Evolutionary conservation across 2,797 vertebrate species (phyloP).

Genomic region (Octomys mimax): DNA sequence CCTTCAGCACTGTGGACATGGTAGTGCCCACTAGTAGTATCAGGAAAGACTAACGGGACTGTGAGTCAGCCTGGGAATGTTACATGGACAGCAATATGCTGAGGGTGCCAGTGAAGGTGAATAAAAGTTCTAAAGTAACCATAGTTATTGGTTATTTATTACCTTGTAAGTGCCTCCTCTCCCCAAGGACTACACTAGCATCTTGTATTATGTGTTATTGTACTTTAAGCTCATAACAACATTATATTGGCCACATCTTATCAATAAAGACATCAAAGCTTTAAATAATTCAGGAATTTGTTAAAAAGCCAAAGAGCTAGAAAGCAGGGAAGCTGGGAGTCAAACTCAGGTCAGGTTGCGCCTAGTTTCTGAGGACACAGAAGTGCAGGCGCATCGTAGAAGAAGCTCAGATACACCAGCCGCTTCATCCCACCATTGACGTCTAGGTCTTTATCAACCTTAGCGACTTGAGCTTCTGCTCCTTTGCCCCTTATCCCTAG

Average conservation of each 20-base stretch:
- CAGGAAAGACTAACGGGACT: not conserved
- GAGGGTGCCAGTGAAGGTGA: not conserved
- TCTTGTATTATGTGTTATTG: constrained; percentile 2
- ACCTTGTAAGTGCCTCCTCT: constrained; percentile 23
- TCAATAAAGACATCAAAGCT: not conserved
- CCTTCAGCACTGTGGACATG: no score
- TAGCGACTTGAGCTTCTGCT: not conserved
- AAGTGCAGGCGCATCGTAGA: not conserved
- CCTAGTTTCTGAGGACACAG: not conserved
- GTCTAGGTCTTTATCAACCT: not conserved
- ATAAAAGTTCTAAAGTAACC: not conserved
- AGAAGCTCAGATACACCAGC: not conserved
- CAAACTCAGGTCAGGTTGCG: not conserved
- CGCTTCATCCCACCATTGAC: not conserved
- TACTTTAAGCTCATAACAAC: not conserved
- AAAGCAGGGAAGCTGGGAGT: not conserved
- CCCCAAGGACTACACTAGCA: not conserved
- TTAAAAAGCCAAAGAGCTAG: not conserved
- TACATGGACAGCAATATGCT: not conserved
- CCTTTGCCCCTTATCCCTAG: not conserved
- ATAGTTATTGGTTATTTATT: not conserved
- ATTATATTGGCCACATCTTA: not conserved
- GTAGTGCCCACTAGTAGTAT: accelerated
- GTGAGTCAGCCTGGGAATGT: not conserved
- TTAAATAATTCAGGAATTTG: not conserved